These are phyloP conservation scores for Henricia sp. DNA, from an alignment of 53 echinoderm and acorn worm genomes.

Conservation along the genomic window DNA sequence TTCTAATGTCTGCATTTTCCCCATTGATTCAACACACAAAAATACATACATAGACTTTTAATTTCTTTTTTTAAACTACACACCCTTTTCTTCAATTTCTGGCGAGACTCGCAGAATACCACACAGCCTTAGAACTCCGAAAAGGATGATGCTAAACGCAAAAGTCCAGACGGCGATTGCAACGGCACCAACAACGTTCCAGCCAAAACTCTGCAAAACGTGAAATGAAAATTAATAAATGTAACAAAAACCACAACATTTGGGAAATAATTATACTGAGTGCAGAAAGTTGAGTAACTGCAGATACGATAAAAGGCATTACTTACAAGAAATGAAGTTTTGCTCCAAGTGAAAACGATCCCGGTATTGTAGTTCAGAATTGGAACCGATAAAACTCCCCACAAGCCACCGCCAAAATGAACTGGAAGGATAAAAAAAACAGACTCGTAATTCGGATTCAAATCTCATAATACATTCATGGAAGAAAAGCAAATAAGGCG, in stretches of 20 bases:
- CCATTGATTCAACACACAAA: no score
- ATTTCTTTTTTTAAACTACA: no score
- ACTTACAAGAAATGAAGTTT: conserved; percentile 48
- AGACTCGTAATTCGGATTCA: no score
- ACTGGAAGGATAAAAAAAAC: no score
- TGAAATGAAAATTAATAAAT: not conserved
- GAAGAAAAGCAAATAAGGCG: not conserved
- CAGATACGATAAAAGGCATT: not conserved
- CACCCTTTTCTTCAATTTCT: conserved; percentile 85
- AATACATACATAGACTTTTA: no score
- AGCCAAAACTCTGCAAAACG: conserved; percentile 71
- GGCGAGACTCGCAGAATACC: conserved; percentile 77
- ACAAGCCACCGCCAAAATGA: conserved; percentile 89
- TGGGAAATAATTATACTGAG: no score
- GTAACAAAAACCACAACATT: no score
- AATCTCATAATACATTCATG: no score
- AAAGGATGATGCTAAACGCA: conserved; percentile 61
- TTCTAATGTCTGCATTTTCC: not conserved
- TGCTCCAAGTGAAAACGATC: conserved; percentile 62
- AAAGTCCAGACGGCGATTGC: conserved; percentile 79
- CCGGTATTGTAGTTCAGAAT: conserved; percentile 64
- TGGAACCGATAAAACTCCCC: conserved; percentile 83
- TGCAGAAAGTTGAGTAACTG: no score
- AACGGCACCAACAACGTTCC: conserved; percentile 84
- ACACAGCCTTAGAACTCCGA: conserved; percentile 67